phyloP scores from a whole-genome alignment of 2,797 vertebrate genomes.

The Harpagifer antarcticus region DNA sequence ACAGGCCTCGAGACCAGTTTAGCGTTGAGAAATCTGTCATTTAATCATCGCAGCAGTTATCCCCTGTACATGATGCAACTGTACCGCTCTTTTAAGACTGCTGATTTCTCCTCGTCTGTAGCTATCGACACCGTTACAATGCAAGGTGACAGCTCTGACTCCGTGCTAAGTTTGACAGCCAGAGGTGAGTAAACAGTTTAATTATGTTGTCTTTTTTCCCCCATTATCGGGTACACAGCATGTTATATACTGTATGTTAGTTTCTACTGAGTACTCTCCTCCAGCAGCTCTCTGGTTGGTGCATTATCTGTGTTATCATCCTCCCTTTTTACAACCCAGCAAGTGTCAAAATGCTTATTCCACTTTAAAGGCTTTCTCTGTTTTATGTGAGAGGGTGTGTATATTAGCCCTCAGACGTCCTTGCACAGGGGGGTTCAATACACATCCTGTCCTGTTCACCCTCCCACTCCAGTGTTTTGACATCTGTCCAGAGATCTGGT shows the following conservation, averaged over 20 bases:
- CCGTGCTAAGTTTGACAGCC: conserved; percentile 85
- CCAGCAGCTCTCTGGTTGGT: conserved; percentile 49
- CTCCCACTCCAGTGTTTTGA: conserved; percentile 69
- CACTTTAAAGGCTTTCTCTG: conserved; percentile 84
- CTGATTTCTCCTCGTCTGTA: conserved; percentile 39
- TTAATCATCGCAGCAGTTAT: conserved; percentile 62
- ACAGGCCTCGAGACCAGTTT: conserved; percentile 14
- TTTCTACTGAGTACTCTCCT: conserved; percentile 32
- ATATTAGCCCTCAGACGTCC: conserved; percentile 87
- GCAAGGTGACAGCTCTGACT: conserved; percentile 75
- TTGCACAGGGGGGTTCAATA: conserved; percentile 82
- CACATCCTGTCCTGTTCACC: conserved; percentile 82
- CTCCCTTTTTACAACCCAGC: conserved; percentile 78
- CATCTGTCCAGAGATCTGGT: conserved; percentile 79
- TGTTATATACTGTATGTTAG: not conserved
- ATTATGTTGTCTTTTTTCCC: not conserved
- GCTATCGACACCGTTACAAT: conserved; percentile 15
- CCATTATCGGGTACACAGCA: not conserved
- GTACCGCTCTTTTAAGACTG: conserved; percentile 80
- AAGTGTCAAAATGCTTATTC: conserved; percentile 85
- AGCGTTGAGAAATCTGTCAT: conserved; percentile 55
- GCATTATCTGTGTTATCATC: conserved; percentile 73
- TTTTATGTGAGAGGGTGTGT: conserved; percentile 86
- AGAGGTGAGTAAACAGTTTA: conserved; percentile 80
- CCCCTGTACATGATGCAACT: conserved; percentile 91